Base-by-base conservation (phyloP, 2,113 vertebrate species). In the Erpornis zantholeuca region DNA sequence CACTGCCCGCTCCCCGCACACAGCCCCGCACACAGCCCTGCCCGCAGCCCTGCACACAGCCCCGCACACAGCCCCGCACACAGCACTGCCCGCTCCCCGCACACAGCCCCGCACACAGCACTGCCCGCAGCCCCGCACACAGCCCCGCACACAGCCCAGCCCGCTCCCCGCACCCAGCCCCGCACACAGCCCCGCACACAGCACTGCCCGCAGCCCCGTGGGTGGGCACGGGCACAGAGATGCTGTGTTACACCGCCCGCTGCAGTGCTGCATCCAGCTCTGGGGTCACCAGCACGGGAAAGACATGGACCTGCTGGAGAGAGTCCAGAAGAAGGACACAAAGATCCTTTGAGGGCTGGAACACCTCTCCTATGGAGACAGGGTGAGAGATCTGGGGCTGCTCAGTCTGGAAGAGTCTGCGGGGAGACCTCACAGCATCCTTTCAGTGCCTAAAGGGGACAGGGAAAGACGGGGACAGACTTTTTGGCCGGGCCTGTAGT, bases 231-330 rank as follows among this genome's bases (percentile, higher is more conserved):
- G 38, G 38, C 38, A 9, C 38, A 38, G 38, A 38, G 38, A 38
- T 38, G 38, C 38, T 2, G 10, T 1, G 35, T 2, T 0, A 25
- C 57, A 56, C 65, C 7, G 47, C 47, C 47, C 12, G 6, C 5
- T 1, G n/a, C 22, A 6, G 12, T 4, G 35, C 66, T 42, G 31
- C 35, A 6, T 5, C 8, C 12, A 6, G 10, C 42, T 24, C 71
- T 2, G 70, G 2, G 12, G 3, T 1, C 29, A 17, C 23, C 63
- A 33, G 64, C 63, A 3, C 27, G 2, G 36, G 3, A 13, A 16
- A 15, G 23, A 22, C 42, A n/a, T 0, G 44, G 6, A 28, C 6
- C 66, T 18, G 82, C 53, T 24, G 35, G 3, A 61, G 21, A 0
- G 10, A 35, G 29, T 9, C 53, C 47, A 18, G 27, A 42, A 35